Conservation (phyloP, 2,888 invertebrate genomes). For the Nudaria mundana region DNA sequence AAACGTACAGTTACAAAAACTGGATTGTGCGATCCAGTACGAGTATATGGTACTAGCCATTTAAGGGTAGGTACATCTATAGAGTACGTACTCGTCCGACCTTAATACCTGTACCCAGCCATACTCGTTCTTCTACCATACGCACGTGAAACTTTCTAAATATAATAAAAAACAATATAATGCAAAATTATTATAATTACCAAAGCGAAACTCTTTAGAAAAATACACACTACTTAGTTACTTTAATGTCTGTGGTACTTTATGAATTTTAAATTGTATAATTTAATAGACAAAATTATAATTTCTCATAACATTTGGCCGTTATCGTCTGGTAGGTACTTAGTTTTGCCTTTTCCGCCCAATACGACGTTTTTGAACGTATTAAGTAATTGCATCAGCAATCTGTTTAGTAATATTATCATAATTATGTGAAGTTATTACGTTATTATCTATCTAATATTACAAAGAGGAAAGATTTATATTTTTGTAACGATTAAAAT, state of each 20-base stretch:
- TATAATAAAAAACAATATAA: constrained; percentile 12
- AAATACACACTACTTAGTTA: constrained; percentile 5
- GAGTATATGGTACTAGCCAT: constrained; percentile 20
- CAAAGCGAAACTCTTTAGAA: constrained; percentile 6
- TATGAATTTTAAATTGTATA: constrained; percentile 17
- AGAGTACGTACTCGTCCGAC: constrained; percentile 27
- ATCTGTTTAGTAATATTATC: no score
- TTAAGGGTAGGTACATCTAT: constrained; percentile 27
- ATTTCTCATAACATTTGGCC: no score
- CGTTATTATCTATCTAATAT: no score
- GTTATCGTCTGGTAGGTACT: no score
- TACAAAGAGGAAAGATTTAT: no score
- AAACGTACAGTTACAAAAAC: constrained; percentile 23
- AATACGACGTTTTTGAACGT: no score
- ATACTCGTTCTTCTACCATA: constrained; percentile 32
- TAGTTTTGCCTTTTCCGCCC: no score
- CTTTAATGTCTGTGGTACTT: constrained; percentile 1
- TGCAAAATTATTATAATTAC: constrained; percentile 10
- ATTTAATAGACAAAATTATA: no score
- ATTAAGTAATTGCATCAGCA: no score
- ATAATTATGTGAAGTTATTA: no score
- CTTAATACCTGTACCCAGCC: constrained; percentile 28
- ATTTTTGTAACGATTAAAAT: no score
- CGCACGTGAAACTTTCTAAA: constrained; percentile 38
- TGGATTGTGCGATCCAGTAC: constrained; percentile 15